Conservation (phyloP, 2,888 invertebrate genomes). For the Sisyra terminalis region DNA sequence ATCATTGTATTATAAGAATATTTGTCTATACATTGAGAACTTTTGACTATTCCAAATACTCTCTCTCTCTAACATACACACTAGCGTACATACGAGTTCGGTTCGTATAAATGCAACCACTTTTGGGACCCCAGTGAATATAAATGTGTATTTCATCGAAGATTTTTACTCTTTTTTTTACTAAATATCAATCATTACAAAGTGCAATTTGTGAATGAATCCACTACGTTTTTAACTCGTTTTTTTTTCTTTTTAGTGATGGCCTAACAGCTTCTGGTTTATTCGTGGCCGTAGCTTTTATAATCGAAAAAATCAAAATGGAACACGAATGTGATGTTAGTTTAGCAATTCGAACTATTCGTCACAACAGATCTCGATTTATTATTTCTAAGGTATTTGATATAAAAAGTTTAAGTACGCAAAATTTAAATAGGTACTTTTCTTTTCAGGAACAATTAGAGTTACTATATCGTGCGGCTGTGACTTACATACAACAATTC, state of each 20-base stretch:
- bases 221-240: neutral
- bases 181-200: neutral
- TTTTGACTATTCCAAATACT: no score
- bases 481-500: constrained; percentile 21
- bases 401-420: neutral
- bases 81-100: no score
- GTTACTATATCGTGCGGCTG: constrained; percentile 15
- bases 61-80: no score
- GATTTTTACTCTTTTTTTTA: neutral
- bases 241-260: constrained; percentile 25
- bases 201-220: neutral
- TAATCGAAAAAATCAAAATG: constrained; percentile 30
- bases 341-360: constrained; percentile 27
- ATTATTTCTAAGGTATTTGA: constrained; percentile 11
- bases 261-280: constrained; percentile 29
- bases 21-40: no score
- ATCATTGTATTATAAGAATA: no score
- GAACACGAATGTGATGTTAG: constrained; percentile 33
- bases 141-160: no score
- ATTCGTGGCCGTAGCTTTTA: constrained; percentile 26
- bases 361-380: constrained; percentile 27
- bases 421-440: neutral
- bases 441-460: constrained; percentile 2
- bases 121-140: no score
- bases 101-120: no score